Evolutionary conservation across 35 echinoderm and acorn worm genomes (phyloP).

Genomic region (Antedon bifida): DNA sequence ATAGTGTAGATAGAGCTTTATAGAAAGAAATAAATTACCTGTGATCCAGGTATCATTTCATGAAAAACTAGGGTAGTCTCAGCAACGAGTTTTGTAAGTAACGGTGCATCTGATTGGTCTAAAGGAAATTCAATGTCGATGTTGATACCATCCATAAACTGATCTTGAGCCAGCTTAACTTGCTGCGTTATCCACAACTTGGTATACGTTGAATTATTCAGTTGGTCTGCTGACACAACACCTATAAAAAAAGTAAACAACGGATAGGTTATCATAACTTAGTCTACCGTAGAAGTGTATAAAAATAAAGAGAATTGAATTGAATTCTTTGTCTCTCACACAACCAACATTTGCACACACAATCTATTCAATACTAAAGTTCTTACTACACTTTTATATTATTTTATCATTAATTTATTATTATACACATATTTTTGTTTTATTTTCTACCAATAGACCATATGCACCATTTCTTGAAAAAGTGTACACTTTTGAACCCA

Average conservation of each 20-base stretch:
- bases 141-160: conserved; percentile 87
- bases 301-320: background rate
- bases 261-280: too few species aligned
- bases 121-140: conserved; percentile 77
- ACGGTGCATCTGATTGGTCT: conserved; percentile 24
- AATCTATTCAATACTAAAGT: background rate
- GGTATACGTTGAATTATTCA: conserved; percentile 20
- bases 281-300: too few species aligned
- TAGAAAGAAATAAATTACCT: conserved; percentile 36
- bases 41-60: conserved; percentile 54
- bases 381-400: too few species aligned
- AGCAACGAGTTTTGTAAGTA: conserved; percentile 45
- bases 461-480: too few species aligned
- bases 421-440: too few species aligned
- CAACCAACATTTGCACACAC: background rate
- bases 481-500: too few species aligned
- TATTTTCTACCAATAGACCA: too few species aligned
- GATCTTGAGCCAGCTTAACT: conserved; percentile 20
- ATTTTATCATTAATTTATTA: too few species aligned
- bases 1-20: too few species aligned
- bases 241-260: conserved; percentile 25
- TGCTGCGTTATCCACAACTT: conserved; percentile 41
- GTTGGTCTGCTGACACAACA: conserved; percentile 7
- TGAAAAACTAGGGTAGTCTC: conserved; percentile 56
- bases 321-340: background rate